Evolutionary conservation across 2,113 vertebrate genomes (phyloP), one percentile per base, ranked within the genome.

Genomic region (Dascyllus trimaculatus): DNA sequence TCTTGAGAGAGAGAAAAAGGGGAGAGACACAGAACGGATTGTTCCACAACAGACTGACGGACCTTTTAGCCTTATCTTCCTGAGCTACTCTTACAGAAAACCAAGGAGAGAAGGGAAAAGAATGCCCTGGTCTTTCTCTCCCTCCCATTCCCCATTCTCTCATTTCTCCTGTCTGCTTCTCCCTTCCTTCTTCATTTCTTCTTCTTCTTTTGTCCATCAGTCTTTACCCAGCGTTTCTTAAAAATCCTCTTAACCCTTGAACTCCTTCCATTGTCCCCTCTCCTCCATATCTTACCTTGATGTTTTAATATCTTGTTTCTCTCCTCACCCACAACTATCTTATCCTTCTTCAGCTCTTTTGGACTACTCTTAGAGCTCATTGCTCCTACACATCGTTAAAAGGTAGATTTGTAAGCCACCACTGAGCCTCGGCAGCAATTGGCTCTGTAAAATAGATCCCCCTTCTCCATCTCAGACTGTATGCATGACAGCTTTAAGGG

Each of bases 11-110:
- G 76, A 84, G 29, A 60, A 38, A 75, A 68, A 83, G 84, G 71
- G 80, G 82, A 77, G 80, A 92, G 85, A 95, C 94, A 95, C 93
- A 94, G 94, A 94, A 91, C 76, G 90, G 91, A 94, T 95, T 95
- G 95, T 95, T 95, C 92, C 78, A 65, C 88, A 91, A 92, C 93
- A 94, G 93, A 93, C 94, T 94, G 92, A 95, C 91, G 90, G 93
- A 92, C 93, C 95, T 95, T 95, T 95, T 93, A 94, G 93, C 92
- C 94, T 95, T 95, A 95, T 95, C 95, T 94, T 91, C 91, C 86
- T 70, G 84, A 93, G 94, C 92, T 94, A 93, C 93, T 94, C 93
- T 94, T 94, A 95, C 94, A 92, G 93, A 95, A 94, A 95, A 91
- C 90, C 88, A 92, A 94, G 92, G 91, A 93, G 91, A 93, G 84